Conservation (phyloP, 2,113 vertebrate genomes). For the Reinhardtius hippoglossoides region DNA sequence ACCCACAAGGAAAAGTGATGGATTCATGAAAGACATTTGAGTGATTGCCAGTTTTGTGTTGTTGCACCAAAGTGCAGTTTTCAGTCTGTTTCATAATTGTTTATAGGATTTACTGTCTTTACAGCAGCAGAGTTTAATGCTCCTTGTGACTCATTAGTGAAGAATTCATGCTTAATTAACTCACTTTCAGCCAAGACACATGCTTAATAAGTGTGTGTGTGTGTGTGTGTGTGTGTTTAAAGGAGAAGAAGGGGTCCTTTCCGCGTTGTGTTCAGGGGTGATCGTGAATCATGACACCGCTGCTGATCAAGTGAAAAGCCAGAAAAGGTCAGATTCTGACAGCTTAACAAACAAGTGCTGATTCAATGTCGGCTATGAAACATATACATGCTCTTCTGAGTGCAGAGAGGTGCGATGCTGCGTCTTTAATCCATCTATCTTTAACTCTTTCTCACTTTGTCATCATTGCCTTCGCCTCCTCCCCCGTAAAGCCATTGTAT, state of each 20-base stretch:
- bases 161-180: background rate
- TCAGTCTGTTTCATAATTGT: background rate
- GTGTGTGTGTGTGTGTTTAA: background rate
- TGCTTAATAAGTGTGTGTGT: background rate
- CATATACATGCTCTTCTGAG: no score
- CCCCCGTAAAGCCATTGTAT: background rate
- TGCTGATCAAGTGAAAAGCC: background rate
- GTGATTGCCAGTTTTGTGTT: background rate
- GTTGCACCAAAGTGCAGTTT: background rate
- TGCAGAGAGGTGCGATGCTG: background rate
- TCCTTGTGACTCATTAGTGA: slow-evolving; percentile 9
- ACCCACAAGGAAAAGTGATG: background rate
- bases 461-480: background rate
- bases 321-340: background rate
- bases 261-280: no score
- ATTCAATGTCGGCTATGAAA: no score
- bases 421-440: slow-evolving; percentile 24
- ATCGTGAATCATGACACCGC: background rate
- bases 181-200: background rate
- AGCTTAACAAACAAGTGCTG: background rate
- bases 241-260: background rate
- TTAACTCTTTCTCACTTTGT: slow-evolving; percentile 9
- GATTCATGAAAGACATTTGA: background rate
- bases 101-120: background rate
- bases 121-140: background rate